Evolutionary conservation across 2,888 invertebrate genomes (phyloP), one percentile per base, ranked within the genome.

Genomic region (Eristalis arbustorum): DNA sequence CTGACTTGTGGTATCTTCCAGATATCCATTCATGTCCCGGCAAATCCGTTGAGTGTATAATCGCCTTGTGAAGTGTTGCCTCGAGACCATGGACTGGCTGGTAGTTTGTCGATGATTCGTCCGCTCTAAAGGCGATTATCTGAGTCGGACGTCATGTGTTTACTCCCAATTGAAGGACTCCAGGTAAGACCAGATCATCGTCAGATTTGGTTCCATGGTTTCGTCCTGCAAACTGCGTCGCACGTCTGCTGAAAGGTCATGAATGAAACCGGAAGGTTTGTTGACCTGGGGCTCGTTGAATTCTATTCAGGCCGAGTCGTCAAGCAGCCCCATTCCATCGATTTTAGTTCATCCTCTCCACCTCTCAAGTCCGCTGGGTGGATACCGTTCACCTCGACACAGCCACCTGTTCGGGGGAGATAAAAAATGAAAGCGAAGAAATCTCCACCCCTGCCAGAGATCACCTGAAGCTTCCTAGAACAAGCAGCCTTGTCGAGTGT

Each of bases 401-500:
- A 13, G 1, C 49, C 49, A 49, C 49, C 25, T 28, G 42, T 28
- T 10, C 28, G 23, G 31, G 25, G 49, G 14, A 67, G 10, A 67
- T 49, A 67, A 56, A 67, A n/a, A 49, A 49, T 14, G 18, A 31
- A 67, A n/a, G n/a, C n/a, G n/a, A n/a, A n/a, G n/a, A n/a, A 66
- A 49, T 31, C 28, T 18, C 14, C 31, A 0, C 28, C 31, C 8
- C 22, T 34, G 49, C 1, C 37, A 25, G 34, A 8, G 56, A 73
- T 64, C 49, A 73, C 37, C 63, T 23, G 11, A 1, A 56, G 34
- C 13, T 56, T 73, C 42, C n/a, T 25, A 0, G 25, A 23, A 74
- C 42, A 31, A 49, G 5, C 49, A n/a, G 8, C 0, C 31, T 1
- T 31, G 3, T 31, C 31, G 31, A 10, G 8, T 1, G 49, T n/a